These are phyloP conservation scores for Paelopatides confundens DNA, from an alignment of 53 echinoderm and acorn worm species.

Conservation along the genomic window DNA sequence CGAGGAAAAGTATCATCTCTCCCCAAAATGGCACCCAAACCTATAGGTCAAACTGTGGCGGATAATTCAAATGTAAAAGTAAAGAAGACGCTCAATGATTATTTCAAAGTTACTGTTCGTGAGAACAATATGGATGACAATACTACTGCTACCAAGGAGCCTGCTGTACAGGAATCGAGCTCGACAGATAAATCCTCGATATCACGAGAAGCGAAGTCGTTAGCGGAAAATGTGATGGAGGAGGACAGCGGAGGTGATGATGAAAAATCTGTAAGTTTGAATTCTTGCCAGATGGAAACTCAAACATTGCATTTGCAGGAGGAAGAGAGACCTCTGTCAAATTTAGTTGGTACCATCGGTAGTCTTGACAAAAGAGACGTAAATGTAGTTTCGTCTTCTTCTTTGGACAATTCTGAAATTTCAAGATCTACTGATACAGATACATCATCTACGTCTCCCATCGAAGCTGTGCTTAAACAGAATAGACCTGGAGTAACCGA, in stretches of 20 bases:
- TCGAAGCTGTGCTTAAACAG: background rate
- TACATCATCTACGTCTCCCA: background rate
- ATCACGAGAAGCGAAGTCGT: background rate
- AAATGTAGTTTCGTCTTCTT: background rate
- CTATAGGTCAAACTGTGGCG: background rate
- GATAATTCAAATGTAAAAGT: background rate
- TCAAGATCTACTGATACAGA: background rate
- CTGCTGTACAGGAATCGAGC: background rate
- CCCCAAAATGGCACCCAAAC: background rate
- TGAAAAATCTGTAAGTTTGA: background rate
- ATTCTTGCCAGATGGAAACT: background rate
- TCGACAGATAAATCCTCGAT: background rate
- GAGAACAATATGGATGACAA: background rate
- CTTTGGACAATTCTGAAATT: no score
- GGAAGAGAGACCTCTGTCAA: background rate
- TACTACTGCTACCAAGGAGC: background rate
- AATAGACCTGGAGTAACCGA: background rate
- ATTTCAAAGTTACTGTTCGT: background rate
- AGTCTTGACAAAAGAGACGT: background rate
- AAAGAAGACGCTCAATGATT: constrained; percentile 7
- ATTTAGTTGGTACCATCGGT: background rate
- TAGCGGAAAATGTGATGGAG: background rate
- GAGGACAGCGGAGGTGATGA: background rate
- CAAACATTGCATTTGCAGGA: background rate
- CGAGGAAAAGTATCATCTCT: background rate